Conservation (phyloP, 2,113 vertebrate species). For the Albula goreensis region DNA sequence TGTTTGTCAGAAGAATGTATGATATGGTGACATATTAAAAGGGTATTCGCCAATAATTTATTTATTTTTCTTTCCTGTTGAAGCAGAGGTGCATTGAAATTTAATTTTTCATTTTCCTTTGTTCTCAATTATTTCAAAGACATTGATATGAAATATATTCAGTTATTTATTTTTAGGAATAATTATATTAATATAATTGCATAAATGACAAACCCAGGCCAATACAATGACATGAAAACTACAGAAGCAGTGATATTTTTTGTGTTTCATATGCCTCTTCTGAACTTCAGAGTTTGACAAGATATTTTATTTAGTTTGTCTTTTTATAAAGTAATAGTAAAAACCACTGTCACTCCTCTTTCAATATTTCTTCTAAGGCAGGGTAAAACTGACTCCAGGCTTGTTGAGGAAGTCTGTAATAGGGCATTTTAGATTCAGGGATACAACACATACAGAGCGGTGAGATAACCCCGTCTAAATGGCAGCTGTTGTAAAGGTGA, state of each 20-base stretch:
- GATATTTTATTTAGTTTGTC: neutral
- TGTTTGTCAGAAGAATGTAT: neutral
- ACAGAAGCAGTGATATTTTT: neutral
- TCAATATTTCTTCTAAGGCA: constrained; percentile 19
- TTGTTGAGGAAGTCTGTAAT: constrained; percentile 57
- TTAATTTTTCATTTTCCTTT: no score
- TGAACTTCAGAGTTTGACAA: no score
- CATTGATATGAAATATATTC: no score
- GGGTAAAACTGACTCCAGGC: constrained; percentile 53
- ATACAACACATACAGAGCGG: constrained; percentile 63
- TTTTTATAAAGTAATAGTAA: neutral
- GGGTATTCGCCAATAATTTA: constrained; percentile 28
- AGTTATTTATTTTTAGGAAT: neutral
- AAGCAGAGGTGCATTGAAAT: no score
- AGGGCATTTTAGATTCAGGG: constrained; percentile 56
- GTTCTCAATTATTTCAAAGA: no score
- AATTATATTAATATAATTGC: neutral
- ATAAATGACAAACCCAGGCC: neutral
- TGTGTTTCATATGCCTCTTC: neutral
- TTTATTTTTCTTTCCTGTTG: neutral
- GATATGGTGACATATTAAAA: neutral
- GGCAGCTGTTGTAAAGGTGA: constrained; percentile 74
- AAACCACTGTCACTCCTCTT: neutral
- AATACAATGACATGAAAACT: neutral
- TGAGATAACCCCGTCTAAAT: constrained; percentile 74